phyloP scores from a whole-genome alignment of 2,888 invertebrate species.

The Hirudinaria manillensis region DNA sequence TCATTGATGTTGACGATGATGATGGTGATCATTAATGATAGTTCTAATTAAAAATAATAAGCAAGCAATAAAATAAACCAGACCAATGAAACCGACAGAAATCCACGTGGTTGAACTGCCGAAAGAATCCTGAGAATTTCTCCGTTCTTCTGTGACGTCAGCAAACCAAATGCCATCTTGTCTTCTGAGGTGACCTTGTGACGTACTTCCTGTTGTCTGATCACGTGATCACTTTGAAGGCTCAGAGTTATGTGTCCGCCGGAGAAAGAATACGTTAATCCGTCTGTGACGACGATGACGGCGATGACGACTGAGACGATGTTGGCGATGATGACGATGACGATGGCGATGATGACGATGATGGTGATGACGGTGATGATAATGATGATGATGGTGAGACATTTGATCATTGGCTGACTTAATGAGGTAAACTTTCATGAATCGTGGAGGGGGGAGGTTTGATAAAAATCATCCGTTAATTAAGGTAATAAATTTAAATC shows the following conservation, averaged over 20 bases:
- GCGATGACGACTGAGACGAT: background rate
- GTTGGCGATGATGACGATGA: background rate
- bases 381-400: constrained; percentile 26
- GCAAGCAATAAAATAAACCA: background rate
- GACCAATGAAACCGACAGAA: constrained; percentile 6
- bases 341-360: background rate
- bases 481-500: no score
- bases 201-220: background rate
- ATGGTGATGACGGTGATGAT: constrained; percentile 8
- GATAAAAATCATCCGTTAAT: no score
- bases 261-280: background rate
- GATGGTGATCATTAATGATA: constrained; percentile 13
- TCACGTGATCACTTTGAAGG: background rate
- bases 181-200: background rate
- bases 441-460: no score
- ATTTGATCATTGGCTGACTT: no score
- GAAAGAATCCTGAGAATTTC: constrained; percentile 7
- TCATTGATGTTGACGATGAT: constrained; percentile 14
- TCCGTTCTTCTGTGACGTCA: background rate
- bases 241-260: background rate
- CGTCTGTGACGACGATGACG: constrained; percentile 7
- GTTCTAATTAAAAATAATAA: no score
- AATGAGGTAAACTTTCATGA: no score
- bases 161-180: constrained; percentile 12
- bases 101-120: background rate